phyloP scores from a whole-genome alignment of 2,888 invertebrate species.

The Atherix ibis region DNA sequence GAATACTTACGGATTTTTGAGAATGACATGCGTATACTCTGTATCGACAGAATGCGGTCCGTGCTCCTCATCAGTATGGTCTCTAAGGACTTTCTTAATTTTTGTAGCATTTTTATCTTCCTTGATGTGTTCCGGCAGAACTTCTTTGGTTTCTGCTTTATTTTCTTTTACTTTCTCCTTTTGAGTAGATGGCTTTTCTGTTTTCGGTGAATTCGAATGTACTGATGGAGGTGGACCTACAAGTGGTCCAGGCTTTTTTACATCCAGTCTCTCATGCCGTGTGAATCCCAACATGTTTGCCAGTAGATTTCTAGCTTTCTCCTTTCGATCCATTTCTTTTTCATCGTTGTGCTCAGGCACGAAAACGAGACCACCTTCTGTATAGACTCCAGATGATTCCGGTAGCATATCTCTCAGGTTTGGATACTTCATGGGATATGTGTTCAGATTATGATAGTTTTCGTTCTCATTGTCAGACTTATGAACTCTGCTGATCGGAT shows the following conservation, averaged over 20 bases:
- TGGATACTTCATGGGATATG: slow-evolving; percentile 7
- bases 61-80: slow-evolving; percentile 35
- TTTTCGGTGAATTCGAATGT: slow-evolving; percentile 13
- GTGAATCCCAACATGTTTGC: slow-evolving; percentile 63
- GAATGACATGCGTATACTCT: slow-evolving; percentile 61
- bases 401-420: slow-evolving; percentile 2
- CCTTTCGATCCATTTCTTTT: slow-evolving; percentile 24
- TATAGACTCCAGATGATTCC: slow-evolving; percentile 33
- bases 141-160: slow-evolving; percentile 22
- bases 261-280: slow-evolving; percentile 76
- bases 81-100: slow-evolving; percentile 28
- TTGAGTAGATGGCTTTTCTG: slow-evolving; percentile 9
- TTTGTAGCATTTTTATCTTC: slow-evolving; percentile 20
- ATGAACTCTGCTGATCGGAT: slow-evolving; percentile 9
- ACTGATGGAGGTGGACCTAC: slow-evolving; percentile 29
- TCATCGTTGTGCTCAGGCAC: slow-evolving; percentile 25
- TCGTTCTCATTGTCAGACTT: slow-evolving; percentile 6
- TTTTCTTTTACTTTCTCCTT: slow-evolving; percentile 5
- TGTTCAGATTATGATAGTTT: slow-evolving; percentile 6
- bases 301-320: slow-evolving; percentile 42
- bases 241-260: slow-evolving; percentile 87
- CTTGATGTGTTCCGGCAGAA: slow-evolving; percentile 27
- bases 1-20: slow-evolving; percentile 50
- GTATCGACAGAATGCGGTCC: slow-evolving; percentile 52
- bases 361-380: slow-evolving; percentile 44